Conservation (phyloP, 2,113 vertebrate species). For the Trichomycterus rosablanca region DNA sequence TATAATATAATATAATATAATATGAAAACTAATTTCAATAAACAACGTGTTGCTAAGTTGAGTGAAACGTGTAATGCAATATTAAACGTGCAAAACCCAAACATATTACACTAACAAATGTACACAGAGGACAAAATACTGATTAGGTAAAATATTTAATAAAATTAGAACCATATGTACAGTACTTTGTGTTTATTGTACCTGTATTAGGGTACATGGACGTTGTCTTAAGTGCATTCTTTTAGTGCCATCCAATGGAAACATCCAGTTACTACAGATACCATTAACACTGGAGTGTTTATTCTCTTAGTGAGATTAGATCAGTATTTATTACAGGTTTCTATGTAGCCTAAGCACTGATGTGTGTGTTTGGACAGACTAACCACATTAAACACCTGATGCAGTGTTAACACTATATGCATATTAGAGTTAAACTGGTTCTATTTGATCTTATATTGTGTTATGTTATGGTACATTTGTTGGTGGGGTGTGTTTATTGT, state of each 20-base stretch:
- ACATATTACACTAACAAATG: background rate
- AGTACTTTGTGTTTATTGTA: background rate
- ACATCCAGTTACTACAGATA: constrained; percentile 18
- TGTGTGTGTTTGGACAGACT: too few relatives aligned
- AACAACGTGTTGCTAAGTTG: constrained; percentile 20
- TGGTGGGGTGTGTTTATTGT: too few relatives aligned
- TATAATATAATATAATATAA: constrained; percentile 8
- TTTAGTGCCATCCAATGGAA: constrained; percentile 36
- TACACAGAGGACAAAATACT: background rate
- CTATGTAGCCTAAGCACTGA: too few relatives aligned
- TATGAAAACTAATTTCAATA: constrained; percentile 23
- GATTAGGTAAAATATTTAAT: background rate
- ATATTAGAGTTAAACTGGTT: too few relatives aligned
- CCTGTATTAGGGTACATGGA: background rate
- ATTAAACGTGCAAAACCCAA: background rate
- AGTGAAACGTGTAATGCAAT: background rate
- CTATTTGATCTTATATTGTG: too few relatives aligned
- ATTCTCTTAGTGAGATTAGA: too few relatives aligned
- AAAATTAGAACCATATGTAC: background rate
- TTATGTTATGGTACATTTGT: too few relatives aligned
- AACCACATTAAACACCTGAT: too few relatives aligned
- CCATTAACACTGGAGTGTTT: too few relatives aligned
- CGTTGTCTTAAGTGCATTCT: background rate
- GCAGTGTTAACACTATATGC: too few relatives aligned
- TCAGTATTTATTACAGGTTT: too few relatives aligned